Evolutionary conservation across 1,140 invertebrate species (phyloP).

Genomic region (Papilio polyxenes): DNA sequence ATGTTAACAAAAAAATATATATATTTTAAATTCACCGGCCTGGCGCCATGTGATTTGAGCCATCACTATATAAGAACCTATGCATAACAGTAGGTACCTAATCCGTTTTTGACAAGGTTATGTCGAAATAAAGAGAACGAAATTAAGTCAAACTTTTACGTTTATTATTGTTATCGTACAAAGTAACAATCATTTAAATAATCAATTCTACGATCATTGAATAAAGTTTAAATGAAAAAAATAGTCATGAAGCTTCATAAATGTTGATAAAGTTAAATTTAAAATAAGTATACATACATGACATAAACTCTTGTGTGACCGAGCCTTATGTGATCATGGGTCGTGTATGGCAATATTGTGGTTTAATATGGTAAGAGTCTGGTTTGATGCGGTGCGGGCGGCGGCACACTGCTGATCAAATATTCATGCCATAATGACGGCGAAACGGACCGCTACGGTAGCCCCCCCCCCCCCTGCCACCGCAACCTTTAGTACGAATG

Average conservation of each 20-base stretch:
- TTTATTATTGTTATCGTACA: no score
- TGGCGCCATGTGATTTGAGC: no score
- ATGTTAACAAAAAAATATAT: no score
- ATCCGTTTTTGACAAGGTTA: no score
- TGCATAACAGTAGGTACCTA: no score
- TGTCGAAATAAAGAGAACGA: no score
- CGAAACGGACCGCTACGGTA: neutral
- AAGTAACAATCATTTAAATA: no score
- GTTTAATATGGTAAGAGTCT: neutral
- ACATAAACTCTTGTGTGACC: neutral
- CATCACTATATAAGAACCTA: no score
- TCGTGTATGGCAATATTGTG: constrained; percentile 10
- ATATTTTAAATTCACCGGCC: no score
- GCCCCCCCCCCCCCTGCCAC: neutral
- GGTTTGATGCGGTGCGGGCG: neutral
- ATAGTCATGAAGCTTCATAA: neutral
- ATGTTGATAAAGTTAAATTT: neutral
- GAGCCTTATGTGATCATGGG: neutral
- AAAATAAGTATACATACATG: neutral
- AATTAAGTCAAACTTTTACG: no score
- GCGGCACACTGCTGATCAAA: neutral
- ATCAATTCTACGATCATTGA: no score
- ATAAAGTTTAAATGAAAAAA: neutral
- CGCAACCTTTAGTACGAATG: neutral
- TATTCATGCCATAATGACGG: constrained; percentile 6